phyloP scores from a whole-genome alignment of 2,797 vertebrate genomes.

The Sciaenops ocellatus region DNA sequence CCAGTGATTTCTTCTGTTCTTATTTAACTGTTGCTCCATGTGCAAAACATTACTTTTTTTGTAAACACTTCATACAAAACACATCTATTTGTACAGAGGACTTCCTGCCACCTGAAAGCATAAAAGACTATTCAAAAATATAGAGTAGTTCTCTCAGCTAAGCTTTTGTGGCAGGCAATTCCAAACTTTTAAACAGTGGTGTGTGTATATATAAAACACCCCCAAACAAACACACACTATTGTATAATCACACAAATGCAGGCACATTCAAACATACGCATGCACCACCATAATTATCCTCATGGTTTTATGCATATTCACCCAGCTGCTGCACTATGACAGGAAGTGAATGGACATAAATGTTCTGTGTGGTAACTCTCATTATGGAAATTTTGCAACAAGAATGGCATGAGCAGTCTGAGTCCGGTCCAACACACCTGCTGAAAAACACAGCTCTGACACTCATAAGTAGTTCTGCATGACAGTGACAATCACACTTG shows the following conservation, averaged over 20 bases:
- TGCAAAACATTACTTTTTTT: neutral
- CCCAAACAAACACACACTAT: neutral
- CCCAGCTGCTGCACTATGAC: slow-evolving; percentile 1
- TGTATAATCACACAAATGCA: slow-evolving; percentile 10
- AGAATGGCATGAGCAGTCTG: neutral
- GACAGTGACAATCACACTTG: neutral
- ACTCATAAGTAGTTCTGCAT: neutral
- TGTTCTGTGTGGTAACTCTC: slow-evolving; percentile 10
- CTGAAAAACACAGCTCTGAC: neutral
- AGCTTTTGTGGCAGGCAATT: no score
- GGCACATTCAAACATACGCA: neutral
- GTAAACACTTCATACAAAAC: neutral
- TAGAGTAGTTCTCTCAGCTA: neutral
- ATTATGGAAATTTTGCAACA: slow-evolving; percentile 3
- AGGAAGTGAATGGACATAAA: slow-evolving; percentile 15
- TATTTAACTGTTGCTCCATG: neutral
- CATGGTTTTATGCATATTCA: slow-evolving; percentile 9
- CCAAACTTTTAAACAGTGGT: no score
- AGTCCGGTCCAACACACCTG: slow-evolving; percentile 4
- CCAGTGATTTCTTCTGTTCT: neutral
- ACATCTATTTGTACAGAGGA: no score
- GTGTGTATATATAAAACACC: neutral
- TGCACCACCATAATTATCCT: neutral
- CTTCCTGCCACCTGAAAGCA: neutral
- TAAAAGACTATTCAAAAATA: no score